Conservation (phyloP, 2,797 vertebrate genomes). For the Acipenser oxyrinchus region DNA sequence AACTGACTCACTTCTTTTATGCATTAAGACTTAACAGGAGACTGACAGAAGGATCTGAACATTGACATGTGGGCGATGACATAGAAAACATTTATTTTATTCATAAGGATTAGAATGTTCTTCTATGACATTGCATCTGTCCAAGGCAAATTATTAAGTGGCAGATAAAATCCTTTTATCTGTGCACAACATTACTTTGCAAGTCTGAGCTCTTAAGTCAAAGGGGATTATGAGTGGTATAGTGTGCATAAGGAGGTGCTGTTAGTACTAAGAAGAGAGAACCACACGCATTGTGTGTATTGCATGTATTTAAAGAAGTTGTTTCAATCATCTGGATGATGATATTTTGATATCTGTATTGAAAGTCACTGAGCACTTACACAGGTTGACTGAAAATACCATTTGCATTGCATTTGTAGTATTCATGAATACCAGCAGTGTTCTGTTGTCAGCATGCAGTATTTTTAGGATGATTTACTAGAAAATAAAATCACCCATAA, state of each 20-base stretch:
- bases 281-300: too few species aligned
- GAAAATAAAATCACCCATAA: too few species aligned
- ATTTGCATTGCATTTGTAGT: too few species aligned
- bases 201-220: constrained; percentile 14
- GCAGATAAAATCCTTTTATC: constrained; percentile 18
- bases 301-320: too few species aligned
- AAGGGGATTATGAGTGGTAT: constrained; percentile 10
- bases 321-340: too few species aligned
- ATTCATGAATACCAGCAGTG: too few species aligned
- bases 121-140: constrained; percentile 9
- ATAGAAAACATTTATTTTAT: constrained; percentile 4
- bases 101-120: not conserved
- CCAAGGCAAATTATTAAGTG: constrained; percentile 8
- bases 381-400: too few species aligned
- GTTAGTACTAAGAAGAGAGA: not conserved
- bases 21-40: not conserved
- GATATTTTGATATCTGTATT: too few species aligned
- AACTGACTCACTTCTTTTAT: not conserved
- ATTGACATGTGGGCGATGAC: constrained; percentile 6
- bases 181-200: constrained; percentile 9
- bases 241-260: not conserved
- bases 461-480: too few species aligned
- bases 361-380: too few species aligned
- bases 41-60: constrained; percentile 10
- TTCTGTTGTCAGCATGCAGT: too few species aligned